Percentiles rank a stretch among this genome's conserved stretches.
phyloP scores from a whole-genome alignment of 2,113 vertebrate genomes.

The Hoplias malabaricus region DNA sequence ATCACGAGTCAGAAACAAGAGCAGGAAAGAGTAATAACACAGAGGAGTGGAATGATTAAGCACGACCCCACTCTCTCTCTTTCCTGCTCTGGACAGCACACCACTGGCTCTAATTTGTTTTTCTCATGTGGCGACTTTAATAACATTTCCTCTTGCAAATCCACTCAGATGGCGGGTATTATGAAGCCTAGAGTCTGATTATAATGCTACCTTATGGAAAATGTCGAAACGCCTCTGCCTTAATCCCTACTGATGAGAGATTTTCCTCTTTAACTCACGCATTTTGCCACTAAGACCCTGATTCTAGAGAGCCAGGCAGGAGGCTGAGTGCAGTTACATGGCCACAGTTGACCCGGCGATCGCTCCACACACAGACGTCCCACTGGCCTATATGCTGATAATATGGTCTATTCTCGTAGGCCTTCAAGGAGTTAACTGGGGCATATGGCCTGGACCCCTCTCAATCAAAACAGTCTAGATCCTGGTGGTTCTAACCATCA shows the following conservation, averaged over 20 bases:
- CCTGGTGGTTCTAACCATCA: not conserved
- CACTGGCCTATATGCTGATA: slow-evolving; percentile 10
- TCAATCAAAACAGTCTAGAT: slow-evolving; percentile 25
- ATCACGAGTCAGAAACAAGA: slow-evolving; percentile 32
- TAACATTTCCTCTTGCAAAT: slow-evolving; percentile 53
- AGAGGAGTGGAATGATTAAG: slow-evolving; percentile 46
- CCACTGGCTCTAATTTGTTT: slow-evolving; percentile 50
- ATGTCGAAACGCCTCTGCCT: slow-evolving; percentile 42
- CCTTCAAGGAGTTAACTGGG: slow-evolving; percentile 20
- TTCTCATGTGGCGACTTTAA: slow-evolving; percentile 51
- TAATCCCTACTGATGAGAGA: slow-evolving; percentile 50
- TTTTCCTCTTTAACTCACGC: slow-evolving; percentile 38
- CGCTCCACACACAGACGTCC: slow-evolving; percentile 3
- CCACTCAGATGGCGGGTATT: slow-evolving; percentile 54
- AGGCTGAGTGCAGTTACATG: slow-evolving; percentile 27
- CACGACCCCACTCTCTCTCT: slow-evolving; percentile 28
- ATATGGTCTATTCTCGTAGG: not conserved
- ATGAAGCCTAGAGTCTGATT: slow-evolving; percentile 50
- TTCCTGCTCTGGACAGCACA: slow-evolving; percentile 40
- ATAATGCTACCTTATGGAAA: slow-evolving; percentile 56
- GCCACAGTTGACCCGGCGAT: slow-evolving; percentile 1
- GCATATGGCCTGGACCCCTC: not conserved
- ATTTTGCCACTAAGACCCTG: slow-evolving; percentile 37
- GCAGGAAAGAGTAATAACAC: slow-evolving; percentile 42
- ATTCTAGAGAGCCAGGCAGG: slow-evolving; percentile 9